These are phyloP conservation scores for Torymus texanus DNA, from an alignment of 2,888 invertebrate genomes.

Conservation along the genomic window DNA sequence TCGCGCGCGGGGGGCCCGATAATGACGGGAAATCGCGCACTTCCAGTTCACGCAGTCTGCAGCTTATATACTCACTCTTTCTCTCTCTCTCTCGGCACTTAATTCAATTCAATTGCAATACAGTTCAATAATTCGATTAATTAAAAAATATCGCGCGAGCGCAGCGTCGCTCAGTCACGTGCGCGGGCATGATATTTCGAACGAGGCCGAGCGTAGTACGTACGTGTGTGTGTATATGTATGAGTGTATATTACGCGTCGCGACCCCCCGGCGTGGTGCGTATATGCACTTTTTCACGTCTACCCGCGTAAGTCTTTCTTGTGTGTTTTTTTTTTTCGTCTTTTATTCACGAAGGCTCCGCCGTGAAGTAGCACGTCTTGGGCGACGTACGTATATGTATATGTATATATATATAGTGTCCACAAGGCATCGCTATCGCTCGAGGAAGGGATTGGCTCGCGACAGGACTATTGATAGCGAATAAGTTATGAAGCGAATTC, in stretches of 20 bases:
- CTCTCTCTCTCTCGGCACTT: constrained; percentile 63
- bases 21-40: constrained; percentile 71
- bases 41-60: constrained; percentile 63
- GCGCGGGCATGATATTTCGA: constrained; percentile 20
- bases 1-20: constrained; percentile 52
- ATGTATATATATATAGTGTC: no score
- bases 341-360: no score
- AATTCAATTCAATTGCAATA: constrained; percentile 73
- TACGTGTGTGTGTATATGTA: no score
- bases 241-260: no score
- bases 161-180: constrained; percentile 62
- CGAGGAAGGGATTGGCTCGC: constrained; percentile 14
- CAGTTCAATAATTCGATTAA: constrained; percentile 75
- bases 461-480: constrained; percentile 30
- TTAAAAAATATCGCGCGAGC: constrained; percentile 69
- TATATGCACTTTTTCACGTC: no score
- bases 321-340: no score
- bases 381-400: no score
- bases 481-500: constrained; percentile 28
- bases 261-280: no score
- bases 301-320: no score
- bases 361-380: no score
- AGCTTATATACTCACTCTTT: constrained; percentile 41
- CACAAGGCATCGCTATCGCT: constrained; percentile 1
- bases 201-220: neutral